These are phyloP conservation scores for Tapera naevia DNA, from an alignment of 2,797 vertebrate genomes.

Conservation along the genomic window DNA sequence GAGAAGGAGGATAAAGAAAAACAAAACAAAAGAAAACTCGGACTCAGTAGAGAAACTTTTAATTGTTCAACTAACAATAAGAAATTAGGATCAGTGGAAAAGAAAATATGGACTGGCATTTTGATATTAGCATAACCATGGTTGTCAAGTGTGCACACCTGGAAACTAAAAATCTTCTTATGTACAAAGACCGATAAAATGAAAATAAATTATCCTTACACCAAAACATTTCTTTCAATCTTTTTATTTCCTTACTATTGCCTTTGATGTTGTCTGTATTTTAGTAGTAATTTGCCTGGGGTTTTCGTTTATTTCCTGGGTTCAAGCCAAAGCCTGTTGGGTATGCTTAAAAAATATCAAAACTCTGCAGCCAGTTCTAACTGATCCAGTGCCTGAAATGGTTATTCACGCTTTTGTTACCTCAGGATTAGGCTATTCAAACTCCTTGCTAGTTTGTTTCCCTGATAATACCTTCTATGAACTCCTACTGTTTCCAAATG, in stretches of 20 bases:
- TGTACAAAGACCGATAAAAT: background rate
- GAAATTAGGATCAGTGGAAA: background rate
- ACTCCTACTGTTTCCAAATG: background rate
- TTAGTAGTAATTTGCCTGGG: conserved; percentile 27
- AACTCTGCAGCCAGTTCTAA: conserved; percentile 39
- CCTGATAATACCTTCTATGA: conserved; percentile 6
- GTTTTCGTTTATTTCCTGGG: conserved; percentile 36
- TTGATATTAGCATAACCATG: background rate
- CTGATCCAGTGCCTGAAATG: conserved; percentile 41
- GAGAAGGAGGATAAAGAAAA: background rate
- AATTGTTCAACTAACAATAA: background rate
- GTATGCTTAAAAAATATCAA: background rate
- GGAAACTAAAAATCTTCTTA: background rate
- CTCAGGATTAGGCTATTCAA: conserved; percentile 33
- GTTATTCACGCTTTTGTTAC: conserved; percentile 52
- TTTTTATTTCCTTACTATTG: conserved; percentile 10
- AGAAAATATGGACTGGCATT: background rate
- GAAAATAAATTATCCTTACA: conserved; percentile 6
- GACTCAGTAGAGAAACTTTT: background rate
- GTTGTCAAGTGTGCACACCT: background rate
- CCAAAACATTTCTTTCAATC: background rate
- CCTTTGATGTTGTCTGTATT: conserved; percentile 41
- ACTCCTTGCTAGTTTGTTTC: conserved; percentile 18
- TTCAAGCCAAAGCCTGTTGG: conserved; percentile 32
- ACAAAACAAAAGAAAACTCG: background rate